Base-by-base conservation (phyloP, 2,113 vertebrate species). In the Nycticorax nycticorax region DNA sequence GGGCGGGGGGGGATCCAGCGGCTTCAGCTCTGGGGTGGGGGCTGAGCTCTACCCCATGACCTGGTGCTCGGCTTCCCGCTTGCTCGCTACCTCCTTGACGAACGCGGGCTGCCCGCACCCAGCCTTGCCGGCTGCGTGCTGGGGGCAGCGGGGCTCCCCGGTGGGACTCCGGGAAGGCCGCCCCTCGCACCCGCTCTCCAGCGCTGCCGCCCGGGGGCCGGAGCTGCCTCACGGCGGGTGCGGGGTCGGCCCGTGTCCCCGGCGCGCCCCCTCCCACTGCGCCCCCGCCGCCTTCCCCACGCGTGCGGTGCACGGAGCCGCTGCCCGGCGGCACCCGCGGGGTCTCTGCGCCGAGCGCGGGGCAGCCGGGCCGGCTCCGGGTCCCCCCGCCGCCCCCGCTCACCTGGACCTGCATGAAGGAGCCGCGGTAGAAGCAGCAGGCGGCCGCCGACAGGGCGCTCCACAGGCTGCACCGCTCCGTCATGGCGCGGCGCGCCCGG, bases 401-500 rank as follows among this genome's bases (percentile, higher is more conserved):
- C 98, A 99, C 99, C 99, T 99, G 99, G 98, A 99, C 99, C 98
- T 99, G 99, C 98, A 99, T 99, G 98, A 99, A 99, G 84, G 99
- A 99, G 82, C 99, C 99, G 74, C 99, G 98, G 98, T 99, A 99
- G 98, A 99, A 99, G 98, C 99, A 99, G 99, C 99, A 99, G 66
- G 99, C 99, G 59, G 99, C 99, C 23, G 99, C 99, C 45, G 99
- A 99, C 97, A 99, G 98, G 72, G 99, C 99, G 89, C 99, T 99
- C 99, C 99, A 99, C 94, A 99, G 98, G 98, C 99, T 99, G 98
- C 99, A 99, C 82, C 99, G 98, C 97, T 99, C 99, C 66, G 99
- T 99, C 99, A 99, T 99, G 97, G 96, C 64, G 89, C 63, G 59
- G 86, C 50, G 68, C 21, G 84, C 89, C 93, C 82, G 32, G 50